Conservation (phyloP, 2,888 invertebrate species). For the Drosophila paramelanica region DNA sequence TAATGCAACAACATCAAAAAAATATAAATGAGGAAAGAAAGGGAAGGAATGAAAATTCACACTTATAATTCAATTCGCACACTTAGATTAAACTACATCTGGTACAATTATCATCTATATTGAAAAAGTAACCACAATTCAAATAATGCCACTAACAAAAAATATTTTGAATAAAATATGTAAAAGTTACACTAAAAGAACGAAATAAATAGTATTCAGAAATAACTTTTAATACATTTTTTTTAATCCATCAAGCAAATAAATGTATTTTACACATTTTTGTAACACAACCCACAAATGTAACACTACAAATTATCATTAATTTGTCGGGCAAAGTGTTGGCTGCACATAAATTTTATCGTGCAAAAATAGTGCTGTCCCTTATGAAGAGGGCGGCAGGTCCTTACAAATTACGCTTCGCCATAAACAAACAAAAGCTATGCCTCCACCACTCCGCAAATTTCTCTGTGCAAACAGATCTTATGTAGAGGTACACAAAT, state of each 20-base stretch:
- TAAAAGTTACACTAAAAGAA: no score
- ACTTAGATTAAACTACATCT: no score
- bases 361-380: constrained; percentile 3
- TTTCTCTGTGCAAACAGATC: constrained; percentile 50
- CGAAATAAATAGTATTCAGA: no score
- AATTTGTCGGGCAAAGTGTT: constrained; percentile 57
- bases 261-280: neutral
- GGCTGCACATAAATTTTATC: constrained; percentile 54
- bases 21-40: no score
- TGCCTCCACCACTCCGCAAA: constrained; percentile 9
- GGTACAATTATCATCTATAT: no score
- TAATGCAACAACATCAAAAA: neutral
- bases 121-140: no score
- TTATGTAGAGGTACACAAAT: constrained; percentile 58
- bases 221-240: neutral
- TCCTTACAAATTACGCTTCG: constrained; percentile 43
- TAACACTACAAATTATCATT: constrained; percentile 41
- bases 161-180: no score
- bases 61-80: no score
- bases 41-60: no score
- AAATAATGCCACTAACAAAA: no score
- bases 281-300: neutral
- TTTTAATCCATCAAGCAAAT: neutral
- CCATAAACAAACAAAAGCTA: constrained; percentile 49
- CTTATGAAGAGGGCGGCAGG: constrained; percentile 5